Percentiles rank a stretch among this genome's conserved stretches.
These are phyloP conservation scores for Stenotaenia linearis DNA, from an alignment of 2,888 invertebrate species.

Conservation along the genomic window DNA sequence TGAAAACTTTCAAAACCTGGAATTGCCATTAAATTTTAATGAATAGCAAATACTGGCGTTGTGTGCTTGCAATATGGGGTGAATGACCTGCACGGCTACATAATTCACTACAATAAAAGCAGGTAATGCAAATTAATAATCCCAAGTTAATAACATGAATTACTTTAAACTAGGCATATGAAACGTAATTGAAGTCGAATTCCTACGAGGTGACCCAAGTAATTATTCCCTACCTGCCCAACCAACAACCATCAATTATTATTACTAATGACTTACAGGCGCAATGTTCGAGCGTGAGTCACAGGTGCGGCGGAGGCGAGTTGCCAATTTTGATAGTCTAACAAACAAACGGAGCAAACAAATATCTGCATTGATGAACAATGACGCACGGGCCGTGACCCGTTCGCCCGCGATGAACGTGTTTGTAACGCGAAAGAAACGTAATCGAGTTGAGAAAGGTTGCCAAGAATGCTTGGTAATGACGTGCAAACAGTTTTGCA, in stretches of 20 bases:
- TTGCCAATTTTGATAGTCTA: not conserved
- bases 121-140: conserved; percentile 13
- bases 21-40: not conserved
- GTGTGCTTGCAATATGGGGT: too few relatives aligned
- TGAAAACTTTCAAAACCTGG: too few relatives aligned
- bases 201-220: not conserved
- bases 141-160: not conserved
- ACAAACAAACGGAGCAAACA: not conserved
- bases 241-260: not conserved
- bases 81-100: not conserved
- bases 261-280: not conserved
- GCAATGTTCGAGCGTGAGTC: not conserved
- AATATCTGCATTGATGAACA: conserved; percentile 24
- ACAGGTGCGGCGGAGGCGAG: not conserved
- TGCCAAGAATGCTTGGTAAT: not conserved
- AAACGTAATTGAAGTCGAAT: not conserved
- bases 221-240: not conserved
- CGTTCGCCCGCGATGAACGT: not conserved
- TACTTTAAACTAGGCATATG: not conserved
- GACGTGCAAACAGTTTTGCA: not conserved
- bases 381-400: conserved; percentile 11
- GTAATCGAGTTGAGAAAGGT: not conserved
- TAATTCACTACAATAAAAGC: not conserved
- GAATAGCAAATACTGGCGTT: too few relatives aligned
- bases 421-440: not conserved